A percentile compares a stretch with the other conserved stretches of the same genome.
These are phyloP conservation scores for Apeira syringaria DNA, from an alignment of 2,888 invertebrate genomes.

Conservation along the genomic window DNA sequence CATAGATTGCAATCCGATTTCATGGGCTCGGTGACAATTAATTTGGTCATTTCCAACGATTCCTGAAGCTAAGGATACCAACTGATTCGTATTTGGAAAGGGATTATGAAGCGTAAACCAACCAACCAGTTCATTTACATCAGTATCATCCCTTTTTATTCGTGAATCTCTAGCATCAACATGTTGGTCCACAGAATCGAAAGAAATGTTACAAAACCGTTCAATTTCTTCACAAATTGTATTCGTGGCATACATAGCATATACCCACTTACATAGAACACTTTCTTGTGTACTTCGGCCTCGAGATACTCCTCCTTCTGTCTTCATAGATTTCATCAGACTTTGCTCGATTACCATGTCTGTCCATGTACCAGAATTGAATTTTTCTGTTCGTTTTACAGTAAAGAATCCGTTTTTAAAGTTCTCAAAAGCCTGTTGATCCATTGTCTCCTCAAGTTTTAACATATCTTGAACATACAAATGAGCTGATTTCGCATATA, in stretches of 20 bases:
- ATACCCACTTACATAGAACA: slow-evolving; percentile 45
- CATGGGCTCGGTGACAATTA: slow-evolving; percentile 37
- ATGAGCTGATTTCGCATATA: slow-evolving; percentile 41
- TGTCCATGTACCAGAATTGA: slow-evolving; percentile 51
- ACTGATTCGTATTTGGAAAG: slow-evolving; percentile 21
- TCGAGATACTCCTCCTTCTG: slow-evolving; percentile 54
- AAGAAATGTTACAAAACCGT: slow-evolving; percentile 31
- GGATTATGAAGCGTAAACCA: slow-evolving; percentile 25
- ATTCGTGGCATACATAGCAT: slow-evolving; percentile 14
- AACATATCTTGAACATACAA: slow-evolving; percentile 41
- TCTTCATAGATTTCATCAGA: slow-evolving; percentile 49
- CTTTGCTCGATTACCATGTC: slow-evolving; percentile 50
- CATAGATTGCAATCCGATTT: slow-evolving; percentile 35
- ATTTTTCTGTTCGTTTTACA: slow-evolving; percentile 49
- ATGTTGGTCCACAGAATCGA: slow-evolving; percentile 50
- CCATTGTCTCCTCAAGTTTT: slow-evolving; percentile 37
- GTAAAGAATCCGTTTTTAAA: not conserved
- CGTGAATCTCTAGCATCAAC: slow-evolving; percentile 51
- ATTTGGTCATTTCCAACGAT: slow-evolving; percentile 28
- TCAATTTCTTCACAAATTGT: slow-evolving; percentile 14
- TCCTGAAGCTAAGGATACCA: slow-evolving; percentile 24
- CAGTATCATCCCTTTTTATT: slow-evolving; percentile 35
- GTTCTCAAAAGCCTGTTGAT: not conserved
- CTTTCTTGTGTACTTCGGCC: slow-evolving; percentile 53
- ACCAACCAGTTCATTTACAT: slow-evolving; percentile 22